Base-by-base conservation (phyloP, 2,113 vertebrate species). In the Percopsis transmontana region DNA sequence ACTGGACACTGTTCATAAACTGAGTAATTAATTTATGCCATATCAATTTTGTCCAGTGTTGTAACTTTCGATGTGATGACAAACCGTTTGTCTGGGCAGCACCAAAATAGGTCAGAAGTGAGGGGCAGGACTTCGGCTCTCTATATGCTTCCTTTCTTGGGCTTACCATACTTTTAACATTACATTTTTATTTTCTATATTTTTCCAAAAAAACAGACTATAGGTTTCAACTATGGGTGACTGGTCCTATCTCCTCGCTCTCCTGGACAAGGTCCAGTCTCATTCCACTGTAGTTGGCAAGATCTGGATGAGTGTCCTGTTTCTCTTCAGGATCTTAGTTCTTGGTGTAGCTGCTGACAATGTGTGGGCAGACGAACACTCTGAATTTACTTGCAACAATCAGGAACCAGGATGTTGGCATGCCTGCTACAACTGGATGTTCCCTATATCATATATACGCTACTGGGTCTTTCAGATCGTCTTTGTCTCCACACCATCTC, bases 381-480 rank as follows among this genome's bases (percentile, higher is more conserved):
- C 85, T 0, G 81, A 84, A n/a, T 87, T 92, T 58, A 2, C 58
- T 5, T 91, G 91, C n/a, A 89, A 92, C 84, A 60, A 63, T 1
- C 1, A 1, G 0, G 87, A 90, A 23, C 88, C 88, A 0, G 91
- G 91, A 3, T 92, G 90, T 18, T 0, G 57, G 24, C 84, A 85
- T 0, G 53, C 79, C 44, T 92, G 91, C 86, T 91, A 92, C 42
- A 89, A 92, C 81, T 79, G 74, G 68, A 79, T 59, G 76, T 92
- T 92, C 63, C 91, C 91, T 41, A 87, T 92, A 14, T 92, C 91
- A 4, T 89, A 90, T 10, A 27, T 91, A 23, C 87, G 89, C 45
- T 92, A 88, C 71, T 92, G 91, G 90, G 85, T 92, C 16, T 74
- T 92, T 62, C 91, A 91, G 64, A 91, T 92, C 80, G 80, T 82